Evolutionary conservation across 2,113 vertebrate genomes (phyloP), one percentile per base, ranked within the genome.

Genomic region (Elanoides forficatus): DNA sequence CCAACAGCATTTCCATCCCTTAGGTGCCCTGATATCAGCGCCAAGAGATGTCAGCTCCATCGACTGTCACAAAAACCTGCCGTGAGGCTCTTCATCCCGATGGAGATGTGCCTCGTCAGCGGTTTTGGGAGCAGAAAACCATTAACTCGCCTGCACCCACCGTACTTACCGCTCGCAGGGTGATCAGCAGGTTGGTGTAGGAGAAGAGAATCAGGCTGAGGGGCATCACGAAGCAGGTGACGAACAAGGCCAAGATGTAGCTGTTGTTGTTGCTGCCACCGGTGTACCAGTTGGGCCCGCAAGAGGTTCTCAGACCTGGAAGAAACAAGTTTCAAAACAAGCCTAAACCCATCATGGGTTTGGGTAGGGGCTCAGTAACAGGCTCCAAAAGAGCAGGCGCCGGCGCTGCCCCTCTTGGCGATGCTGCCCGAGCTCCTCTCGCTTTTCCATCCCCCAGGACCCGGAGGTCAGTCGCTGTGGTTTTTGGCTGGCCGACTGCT

Each of bases 131-230:
- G 73, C 1, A 0, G 53, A 15, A 18, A 8, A 0, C 36, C 10
- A 3, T 6, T 11, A 12, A 3, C 50, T 67, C 4, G 0, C 10
- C 74, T 0, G 20, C 4, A 4, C 12, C 4, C 1, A 2, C 52
- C 0, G 1, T n/a, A 94, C 97, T 97, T 53, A 98, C 97, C 10
- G 81, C 93, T 81, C 95, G 63, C 70, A 98, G 94, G 8, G 97
- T 96, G 75, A 98, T 5, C 92, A 98, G 58, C 68, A 98, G 87
- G 81, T 96, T 97, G 73, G 94, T 32, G 40, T 98, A 98, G 89
- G 97, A 98, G 97, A 98, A 98, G 91, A 98, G 96, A 43, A 98
- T 98, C 48, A 97, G 88, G 75, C 95, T 76, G 32, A 98, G 96
- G 40, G 97, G 97, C 94, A 97, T 74, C 43, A 95, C 36, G 1